A percentile compares a stretch with the other conserved stretches of the same genome.
Evolutionary conservation across 2,888 invertebrate genomes (phyloP).

Genomic region (Eilema caniola): DNA sequence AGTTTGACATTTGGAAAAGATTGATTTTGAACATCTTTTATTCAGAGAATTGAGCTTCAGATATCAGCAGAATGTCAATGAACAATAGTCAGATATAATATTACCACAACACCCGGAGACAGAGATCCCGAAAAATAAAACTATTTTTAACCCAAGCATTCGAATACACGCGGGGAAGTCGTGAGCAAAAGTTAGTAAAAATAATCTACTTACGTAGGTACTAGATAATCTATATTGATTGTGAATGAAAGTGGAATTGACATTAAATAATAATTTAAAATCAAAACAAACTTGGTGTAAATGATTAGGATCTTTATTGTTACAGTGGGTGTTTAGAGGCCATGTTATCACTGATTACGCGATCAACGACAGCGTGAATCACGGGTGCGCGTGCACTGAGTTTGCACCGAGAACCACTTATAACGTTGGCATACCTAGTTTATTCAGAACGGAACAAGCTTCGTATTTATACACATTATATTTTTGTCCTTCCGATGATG

Average conservation of each 20-base stretch:
- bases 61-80: no score
- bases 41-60: no score
- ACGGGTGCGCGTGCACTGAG: slow-evolving; percentile 59
- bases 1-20: no score
- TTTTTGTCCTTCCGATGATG: slow-evolving; percentile 2
- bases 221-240: neutral
- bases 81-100: neutral
- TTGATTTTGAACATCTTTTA: no score
- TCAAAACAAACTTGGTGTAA: neutral
- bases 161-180: neutral
- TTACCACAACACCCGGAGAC: neutral
- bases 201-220: neutral
- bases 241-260: neutral
- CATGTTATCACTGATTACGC: slow-evolving; percentile 25
- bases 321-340: slow-evolving; percentile 18
- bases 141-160: neutral
- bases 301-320: slow-evolving; percentile 20
- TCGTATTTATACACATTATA: slow-evolving; percentile 11
- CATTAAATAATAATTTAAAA: neutral
- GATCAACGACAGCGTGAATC: slow-evolving; percentile 43
- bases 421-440: slow-evolving; percentile 31
- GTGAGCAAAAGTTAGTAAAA: neutral
- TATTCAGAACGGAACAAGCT: slow-evolving; percentile 40
- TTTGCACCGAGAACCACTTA: slow-evolving; percentile 49
- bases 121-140: neutral